Conservation (phyloP, 2,797 vertebrate genomes). For the Peromyscus aztecus region DNA sequence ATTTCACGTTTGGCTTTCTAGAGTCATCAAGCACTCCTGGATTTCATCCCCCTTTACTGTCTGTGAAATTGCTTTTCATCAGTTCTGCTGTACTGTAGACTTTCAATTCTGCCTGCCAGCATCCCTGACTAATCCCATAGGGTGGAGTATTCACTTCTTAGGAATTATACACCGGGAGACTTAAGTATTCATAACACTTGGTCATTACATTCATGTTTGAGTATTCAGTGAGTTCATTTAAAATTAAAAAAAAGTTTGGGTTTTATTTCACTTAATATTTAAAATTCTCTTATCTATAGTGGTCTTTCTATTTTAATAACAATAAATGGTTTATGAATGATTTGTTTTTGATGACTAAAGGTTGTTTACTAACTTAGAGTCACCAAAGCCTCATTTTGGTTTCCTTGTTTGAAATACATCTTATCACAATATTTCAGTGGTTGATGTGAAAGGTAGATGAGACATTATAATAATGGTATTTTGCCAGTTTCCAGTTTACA, state of each 20-base stretch:
- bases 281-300: neutral
- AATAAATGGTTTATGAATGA: neutral
- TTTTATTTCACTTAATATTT: constrained; percentile 5
- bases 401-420: neutral
- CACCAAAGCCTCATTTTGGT: neutral
- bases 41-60: neutral
- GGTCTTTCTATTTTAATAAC: constrained; percentile 1
- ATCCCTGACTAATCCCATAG: neutral
- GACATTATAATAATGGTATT: neutral
- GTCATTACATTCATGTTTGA: neutral
- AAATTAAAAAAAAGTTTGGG: neutral
- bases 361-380: constrained; percentile 8
- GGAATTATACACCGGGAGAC: neutral
- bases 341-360: neutral
- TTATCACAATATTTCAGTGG: neutral
- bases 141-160: neutral
- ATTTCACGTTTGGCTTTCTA: constrained; percentile 4
- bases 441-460: neutral
- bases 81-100: neutral
- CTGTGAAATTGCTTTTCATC: neutral
- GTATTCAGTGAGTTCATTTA: neutral
- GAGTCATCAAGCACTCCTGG: neutral
- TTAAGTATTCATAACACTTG: neutral
- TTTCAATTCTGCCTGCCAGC: neutral
- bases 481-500: neutral